phyloP scores from a whole-genome alignment of 1,140 invertebrate genomes.

The Anoplolepis gracilipes region DNA sequence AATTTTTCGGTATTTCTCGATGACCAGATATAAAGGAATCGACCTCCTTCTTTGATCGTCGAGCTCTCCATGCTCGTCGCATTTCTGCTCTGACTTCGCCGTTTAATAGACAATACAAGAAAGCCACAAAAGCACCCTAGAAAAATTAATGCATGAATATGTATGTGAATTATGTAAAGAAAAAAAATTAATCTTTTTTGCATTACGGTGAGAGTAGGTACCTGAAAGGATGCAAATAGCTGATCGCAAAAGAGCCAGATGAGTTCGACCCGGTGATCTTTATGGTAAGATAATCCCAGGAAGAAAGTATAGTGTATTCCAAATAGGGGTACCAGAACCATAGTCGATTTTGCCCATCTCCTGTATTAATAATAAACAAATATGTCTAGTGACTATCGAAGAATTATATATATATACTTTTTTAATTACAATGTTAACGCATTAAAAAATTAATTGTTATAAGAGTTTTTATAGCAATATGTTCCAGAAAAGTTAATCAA shows the following conservation, averaged over 20 bases:
- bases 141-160: neutral
- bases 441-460: neutral
- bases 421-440: neutral
- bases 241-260: slow-evolving; percentile 91
- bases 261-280: slow-evolving; percentile 86
- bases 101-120: slow-evolving; percentile 88
- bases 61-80: slow-evolving; percentile 72
- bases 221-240: slow-evolving; percentile 91
- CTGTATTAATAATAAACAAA: slow-evolving; percentile 67
- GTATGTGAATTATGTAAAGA: neutral
- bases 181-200: neutral
- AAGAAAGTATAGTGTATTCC: slow-evolving; percentile 91
- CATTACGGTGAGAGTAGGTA: slow-evolving; percentile 74
- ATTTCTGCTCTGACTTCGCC: slow-evolving; percentile 87
- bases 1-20: slow-evolving; percentile 10
- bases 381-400: neutral
- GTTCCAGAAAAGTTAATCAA: neutral
- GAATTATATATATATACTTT: neutral
- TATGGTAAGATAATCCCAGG: slow-evolving; percentile 87
- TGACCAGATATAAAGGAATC: slow-evolving; percentile 49
- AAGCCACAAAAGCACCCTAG: slow-evolving; percentile 88
- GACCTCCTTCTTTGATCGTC: slow-evolving; percentile 68
- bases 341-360: slow-evolving; percentile 89
- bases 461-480: neutral
- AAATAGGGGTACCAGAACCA: slow-evolving; percentile 92